Percentiles rank a stretch among this genome's conserved stretches.
These are phyloP conservation scores for Camponotus pennsylvanicus DNA, from an alignment of 1,140 invertebrate species.

Conservation along the genomic window DNA sequence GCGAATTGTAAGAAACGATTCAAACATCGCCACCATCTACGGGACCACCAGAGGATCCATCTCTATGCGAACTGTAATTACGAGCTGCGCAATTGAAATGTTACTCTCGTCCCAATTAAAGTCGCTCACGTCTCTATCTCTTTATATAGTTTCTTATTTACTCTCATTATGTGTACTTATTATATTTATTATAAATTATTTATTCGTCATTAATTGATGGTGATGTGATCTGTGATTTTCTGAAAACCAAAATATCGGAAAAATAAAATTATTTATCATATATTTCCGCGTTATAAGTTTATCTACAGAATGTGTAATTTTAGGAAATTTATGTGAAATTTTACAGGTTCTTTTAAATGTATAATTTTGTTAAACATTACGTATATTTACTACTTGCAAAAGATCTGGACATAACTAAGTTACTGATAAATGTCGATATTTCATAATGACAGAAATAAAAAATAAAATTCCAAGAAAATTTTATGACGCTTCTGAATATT, in stretches of 20 bases:
- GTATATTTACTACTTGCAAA: no score
- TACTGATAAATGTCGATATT: not conserved
- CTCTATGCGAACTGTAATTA: slow-evolving; percentile 64
- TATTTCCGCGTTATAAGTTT: not conserved
- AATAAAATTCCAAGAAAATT: not conserved
- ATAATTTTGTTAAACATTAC: slow-evolving; percentile 54
- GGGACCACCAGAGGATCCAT: slow-evolving; percentile 80
- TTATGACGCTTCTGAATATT: slow-evolving; percentile 14
- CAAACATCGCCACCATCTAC: slow-evolving; percentile 85
- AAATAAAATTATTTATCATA: slow-evolving; percentile 27
- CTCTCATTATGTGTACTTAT: not conserved
- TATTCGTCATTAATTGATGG: not conserved
- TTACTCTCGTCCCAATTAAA: not conserved
- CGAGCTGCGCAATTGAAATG: slow-evolving; percentile 60
- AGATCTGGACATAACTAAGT: not conserved
- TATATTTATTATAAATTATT: slow-evolving; percentile 23
- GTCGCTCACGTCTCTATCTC: not conserved
- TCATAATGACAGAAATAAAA: not conserved
- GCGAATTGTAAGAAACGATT: slow-evolving; percentile 84
- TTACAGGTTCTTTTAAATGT: not conserved
- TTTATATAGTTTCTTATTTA: not conserved
- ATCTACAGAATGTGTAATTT: slow-evolving; percentile 8
- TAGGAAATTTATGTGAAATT: not conserved
- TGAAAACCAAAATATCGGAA: not conserved
- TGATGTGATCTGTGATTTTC: slow-evolving; percentile 26